A percentile compares a stretch with the other conserved stretches of the same genome.
Evolutionary conservation across 1,140 invertebrate species (phyloP).

Genomic region (Pantala flavescens): DNA sequence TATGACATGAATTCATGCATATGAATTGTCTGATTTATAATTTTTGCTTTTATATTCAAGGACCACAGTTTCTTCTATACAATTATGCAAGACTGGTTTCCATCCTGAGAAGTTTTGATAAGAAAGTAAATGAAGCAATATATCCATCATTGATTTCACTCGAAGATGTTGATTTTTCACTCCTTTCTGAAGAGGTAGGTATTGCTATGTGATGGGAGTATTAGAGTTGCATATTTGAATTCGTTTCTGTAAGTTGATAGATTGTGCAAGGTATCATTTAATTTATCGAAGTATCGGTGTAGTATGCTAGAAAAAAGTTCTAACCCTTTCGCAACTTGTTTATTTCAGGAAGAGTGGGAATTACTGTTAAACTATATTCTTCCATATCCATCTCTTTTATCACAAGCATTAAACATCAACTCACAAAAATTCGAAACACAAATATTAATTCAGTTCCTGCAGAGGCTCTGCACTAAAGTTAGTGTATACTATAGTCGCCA

Average conservation of each 20-base stretch:
- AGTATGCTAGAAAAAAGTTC: not conserved
- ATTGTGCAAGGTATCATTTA: not conserved
- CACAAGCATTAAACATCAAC: slow-evolving; percentile 37
- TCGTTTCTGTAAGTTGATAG: no score
- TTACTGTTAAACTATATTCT: slow-evolving; percentile 53
- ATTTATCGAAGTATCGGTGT: slow-evolving; percentile 4
- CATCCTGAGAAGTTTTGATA: slow-evolving; percentile 47
- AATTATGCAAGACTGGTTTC: slow-evolving; percentile 54
- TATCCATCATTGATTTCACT: slow-evolving; percentile 46
- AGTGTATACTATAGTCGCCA: slow-evolving; percentile 60
- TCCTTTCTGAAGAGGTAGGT: slow-evolving; percentile 49
- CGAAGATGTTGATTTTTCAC: slow-evolving; percentile 44
- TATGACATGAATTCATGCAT: not conserved
- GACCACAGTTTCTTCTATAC: slow-evolving; percentile 59
- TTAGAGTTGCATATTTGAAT: no score
- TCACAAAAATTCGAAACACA: slow-evolving; percentile 43
- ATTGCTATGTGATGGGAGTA: not conserved
- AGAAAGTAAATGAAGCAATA: slow-evolving; percentile 35
- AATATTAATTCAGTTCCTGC: slow-evolving; percentile 49
- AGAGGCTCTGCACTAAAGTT: slow-evolving; percentile 46
- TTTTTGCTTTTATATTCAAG: slow-evolving; percentile 29
- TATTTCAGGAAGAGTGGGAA: slow-evolving; percentile 56
- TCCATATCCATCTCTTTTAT: slow-evolving; percentile 45
- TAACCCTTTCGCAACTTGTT: not conserved
- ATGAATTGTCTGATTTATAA: no score